Base-by-base conservation (phyloP, 2,113 vertebrate species). In the Pterocles gutturalis region DNA sequence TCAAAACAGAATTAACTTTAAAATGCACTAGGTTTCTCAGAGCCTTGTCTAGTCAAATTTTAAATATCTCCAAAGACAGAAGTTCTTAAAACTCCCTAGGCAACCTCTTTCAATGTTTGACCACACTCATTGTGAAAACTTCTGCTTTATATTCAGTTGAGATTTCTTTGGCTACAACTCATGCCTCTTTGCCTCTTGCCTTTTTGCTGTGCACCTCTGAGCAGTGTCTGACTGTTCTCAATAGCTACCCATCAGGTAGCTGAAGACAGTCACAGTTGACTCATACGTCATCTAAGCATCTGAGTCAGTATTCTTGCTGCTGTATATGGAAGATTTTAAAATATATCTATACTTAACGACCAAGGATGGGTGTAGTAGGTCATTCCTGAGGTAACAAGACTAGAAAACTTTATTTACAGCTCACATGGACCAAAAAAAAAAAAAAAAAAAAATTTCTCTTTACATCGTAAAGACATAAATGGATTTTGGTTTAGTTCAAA, bases 281-380 rank as follows among this genome's bases (percentile, higher is more conserved):
- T 84, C 46, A 25, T n/a, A 9, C 49, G 41, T 49, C 18, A 10
- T n/a, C 21, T 62, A 55, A 61, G 34, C 55, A 80, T 38, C 14
- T 65, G 21, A 58, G 5, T 64, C 10, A 11, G 16, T 75, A 38
- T 51, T 75, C 43, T 57, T 75, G 11, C 5, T 76, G 26, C 4
- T 1, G 1, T 58, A 53, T 51, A 28, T 48, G 18, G 29, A 69
- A 64, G 7, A 20, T 21, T 76, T 51, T 10, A 2, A 3, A 46
- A 80, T 76, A 46, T 34, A 46, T 14, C 28, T 85, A 13, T 64
- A 76, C 8, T 69, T 69, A 46, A 86, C 24, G 69, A 38, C 13
- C 5, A 38, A 51, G 17, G 0, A 1, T 29, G 38, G 13, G 12
- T 25, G 53, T 34, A 34, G 4, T 51, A 64, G 8, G 4, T 53